Evolutionary conservation across 23 tunicate species (phyloP).

Genomic region (Pegea sp.): DNA sequence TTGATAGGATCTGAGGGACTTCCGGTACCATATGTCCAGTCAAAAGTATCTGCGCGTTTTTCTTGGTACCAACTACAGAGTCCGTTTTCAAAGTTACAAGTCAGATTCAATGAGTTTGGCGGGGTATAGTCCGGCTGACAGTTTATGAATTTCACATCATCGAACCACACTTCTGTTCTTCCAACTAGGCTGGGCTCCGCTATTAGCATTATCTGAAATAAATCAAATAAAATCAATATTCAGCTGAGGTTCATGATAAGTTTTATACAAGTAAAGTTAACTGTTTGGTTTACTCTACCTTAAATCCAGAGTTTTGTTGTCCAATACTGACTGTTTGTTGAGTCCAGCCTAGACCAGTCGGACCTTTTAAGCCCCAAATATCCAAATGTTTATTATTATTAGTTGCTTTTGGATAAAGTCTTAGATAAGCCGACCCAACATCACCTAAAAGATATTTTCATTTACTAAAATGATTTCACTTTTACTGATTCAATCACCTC

Average conservation of each 20-base stretch:
- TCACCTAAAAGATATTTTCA: constrained; percentile 30
- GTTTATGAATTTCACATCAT: constrained; percentile 53
- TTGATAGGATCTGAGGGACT: constrained; percentile 6
- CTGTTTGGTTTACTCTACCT: constrained; percentile 6
- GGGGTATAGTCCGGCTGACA: constrained; percentile 61
- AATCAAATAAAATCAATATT: not conserved
- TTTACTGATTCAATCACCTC: constrained; percentile 22
- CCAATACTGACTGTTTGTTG: constrained; percentile 59
- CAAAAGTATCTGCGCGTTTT: constrained; percentile 52
- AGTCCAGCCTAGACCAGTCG: constrained; percentile 67
- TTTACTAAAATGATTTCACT: not conserved
- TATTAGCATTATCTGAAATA: constrained; percentile 27
- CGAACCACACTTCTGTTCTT: constrained; percentile 53
- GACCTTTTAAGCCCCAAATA: constrained; percentile 66
- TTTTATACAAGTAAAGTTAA: not conserved
- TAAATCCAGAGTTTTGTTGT: constrained; percentile 53
- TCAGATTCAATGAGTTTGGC: constrained; percentile 8
- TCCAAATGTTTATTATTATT: constrained; percentile 26
- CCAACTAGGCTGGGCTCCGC: constrained; percentile 68
- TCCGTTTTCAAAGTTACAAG: constrained; percentile 55
- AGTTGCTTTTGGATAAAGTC: constrained; percentile 64
- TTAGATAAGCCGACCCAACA: constrained; percentile 57
- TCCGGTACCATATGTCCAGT: constrained; percentile 61
- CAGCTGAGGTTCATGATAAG: not conserved
- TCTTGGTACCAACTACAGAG: constrained; percentile 95